phyloP scores from a whole-genome alignment of 2,113 vertebrate species.

The Leptosomus discolor region DNA sequence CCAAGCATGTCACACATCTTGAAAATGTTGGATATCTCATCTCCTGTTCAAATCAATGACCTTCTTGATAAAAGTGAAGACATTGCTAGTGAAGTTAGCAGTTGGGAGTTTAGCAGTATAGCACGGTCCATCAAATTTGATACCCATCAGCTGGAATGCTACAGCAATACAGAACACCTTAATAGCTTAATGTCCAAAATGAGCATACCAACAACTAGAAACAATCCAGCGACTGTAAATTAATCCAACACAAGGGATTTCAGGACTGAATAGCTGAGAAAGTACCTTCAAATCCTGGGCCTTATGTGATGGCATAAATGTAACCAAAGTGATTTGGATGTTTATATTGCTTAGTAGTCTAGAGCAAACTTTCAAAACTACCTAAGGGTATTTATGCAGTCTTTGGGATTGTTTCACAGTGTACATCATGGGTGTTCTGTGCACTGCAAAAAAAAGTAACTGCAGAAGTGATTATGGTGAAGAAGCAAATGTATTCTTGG shows the following conservation, averaged over 20 bases:
- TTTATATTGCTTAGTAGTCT: neutral
- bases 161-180: neutral
- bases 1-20: accelerated
- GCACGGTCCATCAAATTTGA: neutral
- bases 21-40: neutral
- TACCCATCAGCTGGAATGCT: neutral
- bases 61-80: neutral
- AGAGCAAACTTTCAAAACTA: neutral
- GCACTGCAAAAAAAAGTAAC: neutral
- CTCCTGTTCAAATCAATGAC: neutral
- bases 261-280: neutral
- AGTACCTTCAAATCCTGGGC: neutral
- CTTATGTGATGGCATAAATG: neutral
- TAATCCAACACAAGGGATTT: neutral
- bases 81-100: neutral
- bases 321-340: neutral
- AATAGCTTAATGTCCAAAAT: neutral
- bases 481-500: neutral
- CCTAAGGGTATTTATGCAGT: neutral
- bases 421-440: neutral
- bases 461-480: neutral
- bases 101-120: neutral
- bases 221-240: neutral
- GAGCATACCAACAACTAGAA: neutral
- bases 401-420: neutral